These are phyloP conservation scores for Zaprionus capensis DNA, from an alignment of 1,140 invertebrate species.

Conservation along the genomic window DNA sequence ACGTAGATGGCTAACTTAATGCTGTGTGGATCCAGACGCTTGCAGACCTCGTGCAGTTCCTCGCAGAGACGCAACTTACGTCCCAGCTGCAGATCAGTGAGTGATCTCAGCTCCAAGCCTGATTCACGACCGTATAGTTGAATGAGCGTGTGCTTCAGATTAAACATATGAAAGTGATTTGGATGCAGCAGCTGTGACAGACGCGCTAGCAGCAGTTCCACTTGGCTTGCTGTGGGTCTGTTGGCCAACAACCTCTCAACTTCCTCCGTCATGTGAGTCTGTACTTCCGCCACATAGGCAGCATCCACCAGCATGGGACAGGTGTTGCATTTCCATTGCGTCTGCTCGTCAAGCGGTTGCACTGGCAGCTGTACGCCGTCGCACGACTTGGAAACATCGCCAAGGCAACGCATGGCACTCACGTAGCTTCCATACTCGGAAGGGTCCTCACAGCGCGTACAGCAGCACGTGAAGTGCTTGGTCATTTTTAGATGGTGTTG, in stretches of 20 bases:
- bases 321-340: constrained; percentile 90
- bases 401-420: constrained; percentile 89
- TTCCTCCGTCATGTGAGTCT: constrained; percentile 89
- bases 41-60: constrained; percentile 87
- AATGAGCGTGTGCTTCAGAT: constrained; percentile 91
- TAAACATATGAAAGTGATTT: constrained; percentile 92
- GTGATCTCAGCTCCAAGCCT: constrained; percentile 85
- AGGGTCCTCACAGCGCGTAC: constrained; percentile 90
- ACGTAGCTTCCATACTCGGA: constrained; percentile 91
- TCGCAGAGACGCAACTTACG: constrained; percentile 89
- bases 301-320: constrained; percentile 87
- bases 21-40: constrained; percentile 88
- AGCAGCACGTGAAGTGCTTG: constrained; percentile 92
- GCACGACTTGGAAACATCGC: constrained; percentile 85
- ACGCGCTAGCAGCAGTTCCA: constrained; percentile 88
- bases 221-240: constrained; percentile 86
- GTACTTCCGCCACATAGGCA: constrained; percentile 85
- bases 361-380: constrained; percentile 88
- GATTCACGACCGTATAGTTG: constrained; percentile 90
- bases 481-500: constrained; percentile 91
- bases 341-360: constrained; percentile 88
- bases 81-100: constrained; percentile 86
- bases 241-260: constrained; percentile 88
- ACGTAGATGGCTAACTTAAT: constrained; percentile 89
- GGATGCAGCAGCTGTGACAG: constrained; percentile 89